Conservation (phyloP, 2,797 vertebrate species). For the Phalanger gymnotis region DNA sequence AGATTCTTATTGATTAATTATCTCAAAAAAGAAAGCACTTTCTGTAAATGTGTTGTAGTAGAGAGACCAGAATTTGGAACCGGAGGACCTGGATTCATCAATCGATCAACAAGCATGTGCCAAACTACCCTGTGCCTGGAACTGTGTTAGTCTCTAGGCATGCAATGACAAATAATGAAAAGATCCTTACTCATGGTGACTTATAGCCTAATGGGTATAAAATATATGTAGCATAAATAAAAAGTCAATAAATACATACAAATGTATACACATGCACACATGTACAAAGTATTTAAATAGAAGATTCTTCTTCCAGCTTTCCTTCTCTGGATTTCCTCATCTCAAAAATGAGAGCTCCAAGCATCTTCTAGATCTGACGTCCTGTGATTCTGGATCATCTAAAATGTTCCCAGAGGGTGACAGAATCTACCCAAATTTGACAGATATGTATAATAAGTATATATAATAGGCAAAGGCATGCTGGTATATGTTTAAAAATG, state of each 20-base stretch:
- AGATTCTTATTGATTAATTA: background rate
- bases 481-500: background rate
- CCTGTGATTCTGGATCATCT: background rate
- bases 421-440: background rate
- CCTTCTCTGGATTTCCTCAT: background rate
- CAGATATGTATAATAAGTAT: background rate
- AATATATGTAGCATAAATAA: background rate
- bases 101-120: background rate
- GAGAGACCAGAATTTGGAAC: background rate
- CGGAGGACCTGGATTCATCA: background rate
- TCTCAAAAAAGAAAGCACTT: background rate
- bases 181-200: background rate
- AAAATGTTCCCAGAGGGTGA: background rate
- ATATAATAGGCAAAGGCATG: background rate
- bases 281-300: background rate
- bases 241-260: background rate
- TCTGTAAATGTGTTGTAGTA: background rate
- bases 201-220: background rate
- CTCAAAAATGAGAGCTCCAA: background rate
- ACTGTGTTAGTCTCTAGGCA: background rate
- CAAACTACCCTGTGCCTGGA: background rate
- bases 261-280: background rate
- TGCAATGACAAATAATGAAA: background rate
- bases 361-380: background rate
- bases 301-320: background rate